Evolutionary conservation across 1,140 invertebrate genomes (phyloP).

Genomic region (Drosophila santomea): DNA sequence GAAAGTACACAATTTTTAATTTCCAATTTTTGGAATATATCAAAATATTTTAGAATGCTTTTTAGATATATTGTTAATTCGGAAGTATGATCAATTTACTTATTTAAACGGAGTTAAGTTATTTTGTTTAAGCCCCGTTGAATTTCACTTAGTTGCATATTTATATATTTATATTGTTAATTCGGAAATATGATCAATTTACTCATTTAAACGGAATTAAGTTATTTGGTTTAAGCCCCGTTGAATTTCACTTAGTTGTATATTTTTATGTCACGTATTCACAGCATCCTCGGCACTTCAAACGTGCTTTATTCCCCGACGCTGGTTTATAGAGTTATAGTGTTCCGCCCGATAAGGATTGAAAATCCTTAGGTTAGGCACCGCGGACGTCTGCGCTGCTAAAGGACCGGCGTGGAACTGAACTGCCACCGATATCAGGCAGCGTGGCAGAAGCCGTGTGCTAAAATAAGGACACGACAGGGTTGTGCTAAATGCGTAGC

Average conservation of each 20-base stretch:
- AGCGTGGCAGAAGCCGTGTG: constrained; percentile 14
- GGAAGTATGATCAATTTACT: not conserved
- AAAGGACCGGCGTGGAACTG: constrained; percentile 71
- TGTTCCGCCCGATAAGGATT: constrained; percentile 14
- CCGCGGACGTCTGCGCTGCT: constrained; percentile 61
- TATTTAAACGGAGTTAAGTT: not conserved
- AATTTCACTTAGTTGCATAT: not conserved
- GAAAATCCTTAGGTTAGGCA: constrained; percentile 30
- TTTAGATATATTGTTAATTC: no score
- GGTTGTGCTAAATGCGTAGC: constrained; percentile 61
- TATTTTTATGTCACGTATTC: not conserved
- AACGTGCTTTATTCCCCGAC: not conserved
- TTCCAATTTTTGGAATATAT: no score
- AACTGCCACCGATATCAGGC: constrained; percentile 14
- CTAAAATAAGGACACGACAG: constrained; percentile 33
- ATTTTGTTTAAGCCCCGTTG: constrained; percentile 1
- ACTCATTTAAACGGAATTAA: not conserved
- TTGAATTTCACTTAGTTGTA: not conserved
- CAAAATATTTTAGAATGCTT: no score
- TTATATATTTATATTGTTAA: not conserved
- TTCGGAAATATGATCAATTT: not conserved
- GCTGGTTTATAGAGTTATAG: not conserved
- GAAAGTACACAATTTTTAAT: no score
- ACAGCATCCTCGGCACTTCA: not conserved
- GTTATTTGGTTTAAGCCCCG: not conserved